These are phyloP conservation scores for Lasioglossum albipes DNA, from an alignment of 1,140 invertebrate genomes.

Conservation along the genomic window DNA sequence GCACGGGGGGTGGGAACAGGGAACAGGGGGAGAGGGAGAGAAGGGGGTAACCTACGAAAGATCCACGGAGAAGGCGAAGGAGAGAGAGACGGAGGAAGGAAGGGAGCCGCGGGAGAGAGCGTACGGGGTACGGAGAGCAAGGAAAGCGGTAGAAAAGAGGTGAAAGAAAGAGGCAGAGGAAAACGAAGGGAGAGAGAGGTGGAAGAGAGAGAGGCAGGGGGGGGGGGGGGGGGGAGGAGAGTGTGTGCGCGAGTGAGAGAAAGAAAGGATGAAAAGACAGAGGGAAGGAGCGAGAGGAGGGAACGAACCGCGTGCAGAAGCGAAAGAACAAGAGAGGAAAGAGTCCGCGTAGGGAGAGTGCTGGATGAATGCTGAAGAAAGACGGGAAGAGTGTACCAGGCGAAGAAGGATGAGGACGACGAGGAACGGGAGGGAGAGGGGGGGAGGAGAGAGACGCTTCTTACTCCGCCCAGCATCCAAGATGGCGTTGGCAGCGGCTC, in stretches of 20 bases:
- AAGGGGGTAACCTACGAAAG: background rate
- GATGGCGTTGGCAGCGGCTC: constrained; percentile 78
- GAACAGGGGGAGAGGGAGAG: background rate
- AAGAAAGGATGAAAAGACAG: constrained; percentile 21
- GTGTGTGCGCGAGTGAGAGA: background rate
- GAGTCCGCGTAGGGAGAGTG: constrained; percentile 41
- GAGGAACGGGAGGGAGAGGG: constrained; percentile 17
- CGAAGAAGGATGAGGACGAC: constrained; percentile 45
- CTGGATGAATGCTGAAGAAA: constrained; percentile 61
- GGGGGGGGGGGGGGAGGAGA: constrained; percentile 50
- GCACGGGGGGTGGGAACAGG: background rate
- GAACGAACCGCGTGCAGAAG: constrained; percentile 37
- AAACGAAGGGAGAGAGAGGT: constrained; percentile 46
- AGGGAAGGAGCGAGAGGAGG: constrained; percentile 33
- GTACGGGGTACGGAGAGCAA: constrained; percentile 53
- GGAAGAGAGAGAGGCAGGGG: constrained; percentile 23
- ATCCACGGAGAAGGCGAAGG: constrained; percentile 15
- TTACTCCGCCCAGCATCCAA: constrained; percentile 81
- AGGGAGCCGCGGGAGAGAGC: constrained; percentile 11
- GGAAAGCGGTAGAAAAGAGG: constrained; percentile 29
- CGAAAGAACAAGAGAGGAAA: constrained; percentile 61
- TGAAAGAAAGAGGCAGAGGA: constrained; percentile 28
- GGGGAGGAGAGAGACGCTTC: constrained; percentile 64
- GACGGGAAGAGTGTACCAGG: constrained; percentile 55
- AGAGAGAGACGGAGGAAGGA: constrained; percentile 24